Conservation (phyloP, 1,140 invertebrate genomes). For the Tetraneura akinire region DNA sequence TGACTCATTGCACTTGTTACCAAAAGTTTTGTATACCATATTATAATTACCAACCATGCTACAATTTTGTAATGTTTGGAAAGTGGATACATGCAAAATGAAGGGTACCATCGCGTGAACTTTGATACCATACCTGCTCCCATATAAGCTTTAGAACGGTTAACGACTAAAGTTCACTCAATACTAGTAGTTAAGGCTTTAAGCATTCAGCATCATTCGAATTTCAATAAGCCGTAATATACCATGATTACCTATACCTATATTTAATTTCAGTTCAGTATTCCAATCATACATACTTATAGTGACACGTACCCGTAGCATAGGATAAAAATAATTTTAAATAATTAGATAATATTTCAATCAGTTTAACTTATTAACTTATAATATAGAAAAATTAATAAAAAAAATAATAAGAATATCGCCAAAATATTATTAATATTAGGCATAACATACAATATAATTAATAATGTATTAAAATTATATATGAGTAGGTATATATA, state of each 20-base stretch:
- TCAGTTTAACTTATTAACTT: too few species aligned
- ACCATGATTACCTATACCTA: neutral
- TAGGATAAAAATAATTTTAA: neutral
- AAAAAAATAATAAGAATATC: too few species aligned
- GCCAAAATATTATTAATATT: too few species aligned
- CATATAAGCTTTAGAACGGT: neutral
- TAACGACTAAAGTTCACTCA: conserved; percentile 41
- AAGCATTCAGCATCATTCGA: conserved; percentile 20
- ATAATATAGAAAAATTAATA: too few species aligned
- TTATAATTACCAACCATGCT: neutral
- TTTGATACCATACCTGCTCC: neutral
- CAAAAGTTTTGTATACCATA: neutral
- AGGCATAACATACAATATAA: too few species aligned
- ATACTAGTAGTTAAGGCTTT: neutral
- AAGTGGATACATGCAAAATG: neutral
- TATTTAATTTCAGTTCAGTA: conserved; percentile 33
- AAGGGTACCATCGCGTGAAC: conserved; percentile 10
- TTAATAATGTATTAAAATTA: too few species aligned
- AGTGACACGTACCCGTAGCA: too few species aligned
- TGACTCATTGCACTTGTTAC: neutral
- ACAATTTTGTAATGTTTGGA: neutral
- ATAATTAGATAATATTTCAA: neutral
- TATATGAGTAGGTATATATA: too few species aligned
- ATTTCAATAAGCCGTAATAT: conserved; percentile 30
- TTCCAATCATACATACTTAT: neutral